Percentiles rank a stretch among this genome's conserved stretches.
These are phyloP conservation scores for Hybos culiciformis DNA, from an alignment of 2,888 invertebrate genomes.

Conservation along the genomic window DNA sequence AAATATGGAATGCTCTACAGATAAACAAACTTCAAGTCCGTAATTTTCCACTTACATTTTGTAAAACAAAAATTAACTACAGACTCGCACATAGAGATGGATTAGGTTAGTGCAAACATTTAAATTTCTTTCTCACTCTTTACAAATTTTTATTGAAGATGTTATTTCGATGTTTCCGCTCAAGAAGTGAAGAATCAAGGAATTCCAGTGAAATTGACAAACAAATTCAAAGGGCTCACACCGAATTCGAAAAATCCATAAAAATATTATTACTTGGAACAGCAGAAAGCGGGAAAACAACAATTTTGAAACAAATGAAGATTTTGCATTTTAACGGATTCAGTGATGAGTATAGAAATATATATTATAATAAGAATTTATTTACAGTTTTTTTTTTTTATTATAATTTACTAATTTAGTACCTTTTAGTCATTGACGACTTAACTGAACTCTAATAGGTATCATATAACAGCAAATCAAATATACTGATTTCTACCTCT, in stretches of 20 bases:
- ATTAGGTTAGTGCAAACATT: too few species aligned
- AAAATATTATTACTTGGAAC: conserved; percentile 53
- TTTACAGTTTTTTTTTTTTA: conserved; percentile 14
- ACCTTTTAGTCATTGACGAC: too few species aligned
- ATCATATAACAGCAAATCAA: too few species aligned
- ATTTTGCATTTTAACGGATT: conserved; percentile 71
- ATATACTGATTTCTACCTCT: not conserved
- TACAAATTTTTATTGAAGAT: conserved; percentile 18
- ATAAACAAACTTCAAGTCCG: too few species aligned
- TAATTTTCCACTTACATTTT: too few species aligned
- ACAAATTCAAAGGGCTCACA: conserved; percentile 41
- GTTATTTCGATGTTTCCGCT: conserved; percentile 32
- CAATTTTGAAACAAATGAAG: conserved; percentile 77
- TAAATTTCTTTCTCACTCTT: too few species aligned
- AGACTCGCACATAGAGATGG: too few species aligned
- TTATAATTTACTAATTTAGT: not conserved
- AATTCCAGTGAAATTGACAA: conserved; percentile 40
- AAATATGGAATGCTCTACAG: too few species aligned
- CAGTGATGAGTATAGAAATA: conserved; percentile 44
- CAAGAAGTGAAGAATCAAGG: conserved; percentile 30
- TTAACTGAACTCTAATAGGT: too few species aligned
- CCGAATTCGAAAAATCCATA: conserved; percentile 36
- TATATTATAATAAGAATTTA: not conserved
- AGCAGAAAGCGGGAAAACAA: conserved; percentile 74
- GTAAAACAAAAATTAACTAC: too few species aligned